Evolutionary conservation across 2,888 invertebrate genomes (phyloP).

Genomic region (Tineola bisselliella): DNA sequence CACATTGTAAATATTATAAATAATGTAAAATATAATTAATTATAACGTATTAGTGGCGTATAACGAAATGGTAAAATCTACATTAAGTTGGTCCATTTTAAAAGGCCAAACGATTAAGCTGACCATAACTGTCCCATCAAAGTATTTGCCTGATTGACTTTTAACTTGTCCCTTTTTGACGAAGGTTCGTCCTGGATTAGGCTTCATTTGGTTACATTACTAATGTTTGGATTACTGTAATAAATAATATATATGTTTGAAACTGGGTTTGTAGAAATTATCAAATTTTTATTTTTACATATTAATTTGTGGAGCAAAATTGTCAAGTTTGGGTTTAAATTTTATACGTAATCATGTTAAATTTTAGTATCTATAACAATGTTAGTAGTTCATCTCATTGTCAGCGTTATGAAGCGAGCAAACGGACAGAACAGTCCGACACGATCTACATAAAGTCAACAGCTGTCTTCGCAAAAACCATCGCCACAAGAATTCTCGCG

Average conservation of each 20-base stretch:
- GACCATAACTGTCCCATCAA: constrained; percentile 11
- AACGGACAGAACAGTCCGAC: not conserved
- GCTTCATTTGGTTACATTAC: constrained; percentile 22
- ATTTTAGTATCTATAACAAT: not conserved
- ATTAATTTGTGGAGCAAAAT: not conserved
- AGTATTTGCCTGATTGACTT: constrained; percentile 24
- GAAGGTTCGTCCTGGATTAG: constrained; percentile 26
- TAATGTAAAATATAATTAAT: too few species aligned
- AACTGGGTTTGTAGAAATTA: too few species aligned
- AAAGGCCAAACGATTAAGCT: constrained; percentile 1
- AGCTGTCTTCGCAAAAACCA: constrained; percentile 9
- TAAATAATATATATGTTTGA: not conserved
- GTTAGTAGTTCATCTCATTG: not conserved
- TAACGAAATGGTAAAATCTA: not conserved
- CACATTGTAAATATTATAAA: too few species aligned
- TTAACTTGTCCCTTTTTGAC: constrained; percentile 30
- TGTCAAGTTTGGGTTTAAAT: not conserved
- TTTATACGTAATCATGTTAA: not conserved
- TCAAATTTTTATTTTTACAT: not conserved
- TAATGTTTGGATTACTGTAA: constrained; percentile 3
- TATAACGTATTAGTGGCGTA: too few species aligned
- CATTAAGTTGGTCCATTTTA: not conserved
- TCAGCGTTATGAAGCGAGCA: constrained; percentile 1
- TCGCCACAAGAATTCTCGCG: constrained; percentile 1
- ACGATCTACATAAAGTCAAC: constrained; percentile 7